These are phyloP conservation scores for Philaenus spumarius DNA, from an alignment of 1,140 invertebrate species.

Conservation along the genomic window DNA sequence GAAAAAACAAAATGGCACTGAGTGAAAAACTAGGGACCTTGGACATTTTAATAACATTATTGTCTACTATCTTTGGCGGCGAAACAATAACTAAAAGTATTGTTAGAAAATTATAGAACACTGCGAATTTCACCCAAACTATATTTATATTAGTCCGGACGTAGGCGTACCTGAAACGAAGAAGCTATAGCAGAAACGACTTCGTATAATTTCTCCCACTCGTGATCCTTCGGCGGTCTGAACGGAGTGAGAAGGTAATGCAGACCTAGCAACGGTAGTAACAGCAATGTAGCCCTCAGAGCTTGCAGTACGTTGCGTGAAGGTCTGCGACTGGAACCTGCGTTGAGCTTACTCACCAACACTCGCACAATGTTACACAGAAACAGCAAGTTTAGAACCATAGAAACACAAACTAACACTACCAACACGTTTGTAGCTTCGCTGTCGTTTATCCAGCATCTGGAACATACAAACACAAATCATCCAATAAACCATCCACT, in stretches of 20 bases:
- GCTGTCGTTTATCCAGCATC: slow-evolving; percentile 77
- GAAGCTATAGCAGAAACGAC: slow-evolving; percentile 74
- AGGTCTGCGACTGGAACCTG: slow-evolving; percentile 51
- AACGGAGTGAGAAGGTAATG: slow-evolving; percentile 88
- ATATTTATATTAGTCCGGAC: no score
- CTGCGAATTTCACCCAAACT: no score
- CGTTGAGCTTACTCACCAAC: slow-evolving; percentile 76
- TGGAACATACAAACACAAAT: no score
- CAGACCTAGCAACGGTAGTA: slow-evolving; percentile 74
- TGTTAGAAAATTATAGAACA: no score
- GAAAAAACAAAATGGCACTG: no score
- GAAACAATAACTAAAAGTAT: no score
- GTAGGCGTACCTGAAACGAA: slow-evolving; percentile 91
- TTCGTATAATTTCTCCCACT: slow-evolving; percentile 72
- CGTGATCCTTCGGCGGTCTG: slow-evolving; percentile 59
- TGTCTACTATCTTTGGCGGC: no score
- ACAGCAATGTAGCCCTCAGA: slow-evolving; percentile 78
- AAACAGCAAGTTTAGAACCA: slow-evolving; percentile 81
- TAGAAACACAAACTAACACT: slow-evolving; percentile 68
- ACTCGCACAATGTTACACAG: slow-evolving; percentile 91
- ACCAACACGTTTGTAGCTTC: slow-evolving; percentile 63
- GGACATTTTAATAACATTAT: no score
- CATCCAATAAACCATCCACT: no score
- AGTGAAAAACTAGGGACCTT: no score
- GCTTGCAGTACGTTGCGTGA: slow-evolving; percentile 71